phyloP scores from a whole-genome alignment of 2,888 invertebrate species.

The Hypena proboscidalis region DNA sequence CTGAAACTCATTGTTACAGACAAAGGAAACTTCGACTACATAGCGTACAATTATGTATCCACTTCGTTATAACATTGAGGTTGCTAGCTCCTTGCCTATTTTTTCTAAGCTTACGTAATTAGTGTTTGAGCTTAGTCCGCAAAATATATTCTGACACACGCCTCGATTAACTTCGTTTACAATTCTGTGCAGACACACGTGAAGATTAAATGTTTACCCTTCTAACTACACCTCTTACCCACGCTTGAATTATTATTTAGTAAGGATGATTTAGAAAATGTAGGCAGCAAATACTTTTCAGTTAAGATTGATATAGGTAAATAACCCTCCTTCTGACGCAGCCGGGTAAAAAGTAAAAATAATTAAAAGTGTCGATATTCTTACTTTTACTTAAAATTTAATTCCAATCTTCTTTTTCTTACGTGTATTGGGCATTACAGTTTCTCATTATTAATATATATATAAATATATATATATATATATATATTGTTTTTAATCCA shows the following conservation, averaged over 20 bases:
- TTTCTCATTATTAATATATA: too few relatives aligned
- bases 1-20: constrained; percentile 57
- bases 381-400: too few relatives aligned
- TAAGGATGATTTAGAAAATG: not conserved
- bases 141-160: constrained; percentile 5
- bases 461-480: too few relatives aligned
- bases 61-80: constrained; percentile 45
- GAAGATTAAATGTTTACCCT: constrained; percentile 1
- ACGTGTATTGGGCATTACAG: too few relatives aligned
- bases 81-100: constrained; percentile 24
- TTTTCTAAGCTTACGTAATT: constrained; percentile 30
- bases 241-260: too few relatives aligned
- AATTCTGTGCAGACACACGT: not conserved
- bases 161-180: not conserved
- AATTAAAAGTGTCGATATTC: too few relatives aligned
- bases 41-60: constrained; percentile 47
- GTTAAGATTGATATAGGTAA: too few relatives aligned
- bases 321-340: too few relatives aligned
- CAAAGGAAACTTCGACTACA: constrained; percentile 51
- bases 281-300: not conserved
- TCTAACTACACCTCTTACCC: not conserved
- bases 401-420: too few relatives aligned
- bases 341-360: too few relatives aligned
- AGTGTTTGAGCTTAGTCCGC: constrained; percentile 10
- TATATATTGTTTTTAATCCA: too few relatives aligned